Percentiles rank a stretch among this genome's conserved stretches.
Evolutionary conservation across 2,113 vertebrate genomes (phyloP).

Genomic region (Callionymus lyra): DNA sequence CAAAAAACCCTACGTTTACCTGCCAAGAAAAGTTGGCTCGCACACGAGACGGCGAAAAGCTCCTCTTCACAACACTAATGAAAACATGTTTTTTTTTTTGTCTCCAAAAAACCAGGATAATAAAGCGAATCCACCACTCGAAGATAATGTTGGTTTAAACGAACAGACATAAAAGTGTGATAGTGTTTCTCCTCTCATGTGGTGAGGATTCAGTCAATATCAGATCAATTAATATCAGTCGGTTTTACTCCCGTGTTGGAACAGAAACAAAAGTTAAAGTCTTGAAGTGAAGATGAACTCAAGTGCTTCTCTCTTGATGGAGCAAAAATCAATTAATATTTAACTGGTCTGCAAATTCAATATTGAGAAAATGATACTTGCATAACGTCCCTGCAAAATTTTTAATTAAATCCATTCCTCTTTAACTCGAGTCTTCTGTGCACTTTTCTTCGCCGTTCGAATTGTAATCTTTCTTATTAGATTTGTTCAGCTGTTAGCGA

Average conservation of each 20-base stretch:
- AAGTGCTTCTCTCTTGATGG: slow-evolving; percentile 10
- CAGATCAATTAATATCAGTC: slow-evolving; percentile 16
- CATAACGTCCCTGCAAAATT: slow-evolving; percentile 9
- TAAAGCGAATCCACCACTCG: too few species aligned
- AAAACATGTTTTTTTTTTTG: slow-evolving; percentile 23
- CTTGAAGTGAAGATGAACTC: slow-evolving; percentile 3
- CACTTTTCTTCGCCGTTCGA: slow-evolving; percentile 18
- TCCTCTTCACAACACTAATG: slow-evolving; percentile 39
- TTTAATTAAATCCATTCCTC: slow-evolving; percentile 26
- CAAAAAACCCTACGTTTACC: slow-evolving; percentile 39
- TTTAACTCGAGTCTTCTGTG: slow-evolving; percentile 12
- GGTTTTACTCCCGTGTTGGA: slow-evolving; percentile 1
- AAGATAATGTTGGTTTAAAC: too few species aligned
- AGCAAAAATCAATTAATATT: slow-evolving; percentile 43
- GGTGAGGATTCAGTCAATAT: too few species aligned
- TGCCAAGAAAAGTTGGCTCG: slow-evolving; percentile 63
- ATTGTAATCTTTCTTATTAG: too few species aligned
- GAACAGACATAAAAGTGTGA: not conserved
- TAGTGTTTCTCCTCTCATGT: not conserved
- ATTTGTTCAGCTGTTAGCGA: too few species aligned
- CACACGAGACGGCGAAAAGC: slow-evolving; percentile 56
- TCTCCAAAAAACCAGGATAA: slow-evolving; percentile 11
- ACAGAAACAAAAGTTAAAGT: not conserved
- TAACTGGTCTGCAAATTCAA: slow-evolving; percentile 34
- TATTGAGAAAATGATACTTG: slow-evolving; percentile 23